These are phyloP conservation scores for Scomber colias DNA, from an alignment of 2,113 vertebrate species.

Conservation along the genomic window DNA sequence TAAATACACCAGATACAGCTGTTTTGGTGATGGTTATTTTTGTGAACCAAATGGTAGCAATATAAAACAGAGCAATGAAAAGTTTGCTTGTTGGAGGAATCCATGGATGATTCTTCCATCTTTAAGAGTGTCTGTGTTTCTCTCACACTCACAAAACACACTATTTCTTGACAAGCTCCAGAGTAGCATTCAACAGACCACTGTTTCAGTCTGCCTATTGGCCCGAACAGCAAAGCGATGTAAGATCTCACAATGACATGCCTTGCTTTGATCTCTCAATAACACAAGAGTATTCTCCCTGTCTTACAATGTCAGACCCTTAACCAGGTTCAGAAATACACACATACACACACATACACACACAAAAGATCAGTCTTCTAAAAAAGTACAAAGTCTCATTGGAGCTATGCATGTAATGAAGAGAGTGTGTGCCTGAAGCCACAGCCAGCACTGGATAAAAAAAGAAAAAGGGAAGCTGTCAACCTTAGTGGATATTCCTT, in stretches of 20 bases:
- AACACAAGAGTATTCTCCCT: slow-evolving; percentile 53
- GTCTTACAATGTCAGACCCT: slow-evolving; percentile 63
- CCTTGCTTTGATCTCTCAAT: slow-evolving; percentile 77
- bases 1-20: neutral
- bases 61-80: slow-evolving; percentile 7
- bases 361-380: slow-evolving; percentile 53
- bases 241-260: slow-evolving; percentile 57
- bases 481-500: slow-evolving; percentile 42
- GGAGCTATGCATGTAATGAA: slow-evolving; percentile 60
- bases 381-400: slow-evolving; percentile 65
- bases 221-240: slow-evolving; percentile 48
- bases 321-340: slow-evolving; percentile 49
- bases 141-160: slow-evolving; percentile 26
- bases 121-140: slow-evolving; percentile 13
- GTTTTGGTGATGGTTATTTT: neutral
- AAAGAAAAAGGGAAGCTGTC: slow-evolving; percentile 26
- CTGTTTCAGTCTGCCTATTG: slow-evolving; percentile 25
- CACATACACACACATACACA: slow-evolving; percentile 28
- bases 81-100: slow-evolving; percentile 12
- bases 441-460: slow-evolving; percentile 36
- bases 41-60: slow-evolving; percentile 3
- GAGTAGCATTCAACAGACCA: slow-evolving; percentile 31
- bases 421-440: slow-evolving; percentile 60
- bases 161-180: slow-evolving; percentile 30
- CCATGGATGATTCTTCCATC: slow-evolving; percentile 6